Conservation (phyloP, 2,113 vertebrate genomes). For the Globicephala melas region DNA sequence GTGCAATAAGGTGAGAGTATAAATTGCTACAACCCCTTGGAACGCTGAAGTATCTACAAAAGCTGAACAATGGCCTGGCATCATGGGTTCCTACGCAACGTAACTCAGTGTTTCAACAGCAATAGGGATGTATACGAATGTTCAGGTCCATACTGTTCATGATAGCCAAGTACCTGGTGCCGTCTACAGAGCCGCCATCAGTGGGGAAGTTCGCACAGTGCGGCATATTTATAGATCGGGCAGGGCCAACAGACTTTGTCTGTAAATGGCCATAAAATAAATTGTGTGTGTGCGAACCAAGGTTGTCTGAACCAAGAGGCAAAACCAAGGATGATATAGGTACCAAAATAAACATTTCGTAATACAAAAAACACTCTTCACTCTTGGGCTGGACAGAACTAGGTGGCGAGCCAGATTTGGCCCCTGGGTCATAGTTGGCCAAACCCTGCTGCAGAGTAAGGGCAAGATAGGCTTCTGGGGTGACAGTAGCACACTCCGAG, state of each 20-base stretch:
- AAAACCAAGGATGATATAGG: neutral
- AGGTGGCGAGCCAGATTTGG: too few species aligned
- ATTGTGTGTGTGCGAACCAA: too few species aligned
- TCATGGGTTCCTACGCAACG: neutral
- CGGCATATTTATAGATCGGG: accelerated
- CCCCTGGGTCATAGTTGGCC: neutral
- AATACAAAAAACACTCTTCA: neutral
- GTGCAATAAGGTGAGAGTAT: accelerated
- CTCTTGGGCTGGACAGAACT: accelerated
- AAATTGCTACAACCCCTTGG: accelerated
- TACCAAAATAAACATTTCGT: accelerated
- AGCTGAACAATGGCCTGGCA: accelerated
- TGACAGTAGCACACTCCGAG: accelerated
- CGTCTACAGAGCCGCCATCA: accelerated
- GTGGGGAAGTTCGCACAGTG: accelerated
- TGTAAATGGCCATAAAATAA: neutral
- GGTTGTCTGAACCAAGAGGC: neutral
- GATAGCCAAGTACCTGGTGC: accelerated
- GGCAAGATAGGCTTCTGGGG: neutral
- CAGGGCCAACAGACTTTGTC: accelerated
- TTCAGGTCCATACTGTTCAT: too few species aligned
- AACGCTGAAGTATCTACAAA: accelerated
- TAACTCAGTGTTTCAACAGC: too few species aligned
- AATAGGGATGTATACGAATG: accelerated
- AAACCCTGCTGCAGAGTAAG: neutral